Evolutionary conservation across 30 jellyfish, hydroid and myxozoan genomes (phyloP), one percentile per base, ranked within the genome.

Genomic region (Hydractinia symbiolongicarpus): DNA sequence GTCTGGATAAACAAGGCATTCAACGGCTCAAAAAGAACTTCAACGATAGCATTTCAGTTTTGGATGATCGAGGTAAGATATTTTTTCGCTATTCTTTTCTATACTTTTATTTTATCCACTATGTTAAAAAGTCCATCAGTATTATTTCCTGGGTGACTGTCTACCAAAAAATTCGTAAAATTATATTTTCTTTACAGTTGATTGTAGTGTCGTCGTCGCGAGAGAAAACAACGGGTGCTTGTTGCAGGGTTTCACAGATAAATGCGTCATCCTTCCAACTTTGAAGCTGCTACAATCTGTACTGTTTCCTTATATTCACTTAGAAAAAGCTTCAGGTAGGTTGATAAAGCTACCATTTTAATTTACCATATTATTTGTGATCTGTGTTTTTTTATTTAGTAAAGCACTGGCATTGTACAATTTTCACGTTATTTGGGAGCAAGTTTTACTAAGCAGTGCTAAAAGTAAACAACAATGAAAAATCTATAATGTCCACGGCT

Each of bases 1-100:
- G 74, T 64, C 74, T 64, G 19, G 74, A 64, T 64, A 51, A 51
- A 64, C 74, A 44, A 64, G 74, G 52, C 74, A 64, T 64, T 64
- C 40, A 44, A n/a, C 7, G 19, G 74, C 17, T 64, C 9, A 44
- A 64, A 7, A 64, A 64, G 74, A 64, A 44, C 16, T 64, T 64
- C 17, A 64, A 64, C 16, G 74, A 64, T 7, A 64, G 74, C 74
- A 6, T 51, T 1, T 6, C 40, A 51, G 19, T 51, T 64, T 64
- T 64, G 74, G 16, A 8, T 64, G 74, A 13, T n/a, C 9, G 74
- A 64, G 74, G 74, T 64, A 64, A 64, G 17, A 16, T 11, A 0
- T 2, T 58, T 13, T 1, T 58, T 58, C 15, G 17, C 19, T 16
- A 58, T 58, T 11, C 15, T 58, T 58, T 58, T 11, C 19, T 16